These are phyloP conservation scores for Pachydiplax longipennis DNA, from an alignment of 2,888 invertebrate species.

Conservation along the genomic window DNA sequence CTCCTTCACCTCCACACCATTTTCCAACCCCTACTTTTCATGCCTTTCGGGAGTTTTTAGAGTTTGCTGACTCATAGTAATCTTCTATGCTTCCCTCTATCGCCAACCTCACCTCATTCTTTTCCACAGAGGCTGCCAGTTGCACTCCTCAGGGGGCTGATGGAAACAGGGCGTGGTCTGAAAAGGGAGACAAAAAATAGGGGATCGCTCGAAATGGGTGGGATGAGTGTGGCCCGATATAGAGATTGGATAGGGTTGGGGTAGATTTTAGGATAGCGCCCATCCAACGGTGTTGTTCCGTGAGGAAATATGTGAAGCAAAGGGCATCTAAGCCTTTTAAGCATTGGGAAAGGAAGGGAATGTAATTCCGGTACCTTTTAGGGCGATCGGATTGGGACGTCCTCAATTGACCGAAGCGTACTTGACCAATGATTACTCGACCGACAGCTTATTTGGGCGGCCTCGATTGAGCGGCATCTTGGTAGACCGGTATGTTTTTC, in stretches of 20 bases:
- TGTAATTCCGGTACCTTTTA: neutral
- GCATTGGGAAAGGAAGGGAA: neutral
- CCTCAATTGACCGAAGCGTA: too few relatives aligned
- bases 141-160: neutral
- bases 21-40: neutral
- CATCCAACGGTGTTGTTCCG: neutral
- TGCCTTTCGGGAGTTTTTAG: neutral
- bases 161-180: slow-evolving; percentile 30
- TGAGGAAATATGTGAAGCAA: neutral
- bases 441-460: too few relatives aligned
- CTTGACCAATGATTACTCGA: too few relatives aligned
- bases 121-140: slow-evolving; percentile 20
- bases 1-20: neutral
- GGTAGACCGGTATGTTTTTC: too few relatives aligned
- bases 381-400: neutral
- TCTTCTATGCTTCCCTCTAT: neutral
- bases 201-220: neutral
- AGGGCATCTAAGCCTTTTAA: neutral
- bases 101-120: neutral
- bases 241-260: neutral
- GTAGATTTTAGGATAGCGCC: neutral
- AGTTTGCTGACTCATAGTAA: slow-evolving; percentile 23
- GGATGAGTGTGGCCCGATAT: neutral
- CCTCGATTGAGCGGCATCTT: too few relatives aligned
- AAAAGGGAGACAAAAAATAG: neutral